Conservation (phyloP, 1,140 invertebrate genomes). For the Brachionus rotundiformis region DNA sequence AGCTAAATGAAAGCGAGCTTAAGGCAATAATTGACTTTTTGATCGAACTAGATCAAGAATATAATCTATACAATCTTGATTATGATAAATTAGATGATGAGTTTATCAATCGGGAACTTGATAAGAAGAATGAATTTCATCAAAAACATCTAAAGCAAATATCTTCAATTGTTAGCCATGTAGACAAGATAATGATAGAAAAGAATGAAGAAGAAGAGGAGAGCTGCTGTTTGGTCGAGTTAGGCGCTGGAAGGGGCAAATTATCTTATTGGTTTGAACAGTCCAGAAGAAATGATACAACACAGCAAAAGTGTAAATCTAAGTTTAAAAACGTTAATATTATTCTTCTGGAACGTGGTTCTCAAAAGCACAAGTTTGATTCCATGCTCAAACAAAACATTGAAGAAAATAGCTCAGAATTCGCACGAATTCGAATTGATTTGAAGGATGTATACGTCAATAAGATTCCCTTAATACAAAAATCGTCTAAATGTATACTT, state of each 20-base stretch:
- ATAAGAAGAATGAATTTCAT: conserved; percentile 24
- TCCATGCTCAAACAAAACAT: background rate
- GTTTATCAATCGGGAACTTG: background rate
- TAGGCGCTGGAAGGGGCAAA: conserved; percentile 47
- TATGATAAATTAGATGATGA: background rate
- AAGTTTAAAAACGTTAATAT: background rate
- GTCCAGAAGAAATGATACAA: background rate
- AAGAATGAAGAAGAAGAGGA: background rate
- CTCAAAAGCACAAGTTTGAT: conserved; percentile 44
- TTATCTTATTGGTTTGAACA: conserved; percentile 44
- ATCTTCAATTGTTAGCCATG: conserved; percentile 39
- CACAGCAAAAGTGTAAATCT: background rate
- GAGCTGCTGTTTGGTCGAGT: conserved; percentile 27
- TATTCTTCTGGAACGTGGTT: conserved; percentile 19
- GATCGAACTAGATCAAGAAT: background rate
- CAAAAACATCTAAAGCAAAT: conserved; percentile 49
- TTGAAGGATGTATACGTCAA: conserved; percentile 9
- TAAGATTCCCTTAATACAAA: conserved; percentile 19
- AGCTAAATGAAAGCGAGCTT: background rate
- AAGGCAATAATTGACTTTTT: background rate
- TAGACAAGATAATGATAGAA: background rate
- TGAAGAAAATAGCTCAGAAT: background rate
- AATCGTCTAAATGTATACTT: conserved; percentile 18
- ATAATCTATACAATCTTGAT: background rate
- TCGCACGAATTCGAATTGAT: conserved; percentile 39